phyloP scores from a whole-genome alignment of 2,797 vertebrate genomes.

The Tenualosa thibaudeaui region DNA sequence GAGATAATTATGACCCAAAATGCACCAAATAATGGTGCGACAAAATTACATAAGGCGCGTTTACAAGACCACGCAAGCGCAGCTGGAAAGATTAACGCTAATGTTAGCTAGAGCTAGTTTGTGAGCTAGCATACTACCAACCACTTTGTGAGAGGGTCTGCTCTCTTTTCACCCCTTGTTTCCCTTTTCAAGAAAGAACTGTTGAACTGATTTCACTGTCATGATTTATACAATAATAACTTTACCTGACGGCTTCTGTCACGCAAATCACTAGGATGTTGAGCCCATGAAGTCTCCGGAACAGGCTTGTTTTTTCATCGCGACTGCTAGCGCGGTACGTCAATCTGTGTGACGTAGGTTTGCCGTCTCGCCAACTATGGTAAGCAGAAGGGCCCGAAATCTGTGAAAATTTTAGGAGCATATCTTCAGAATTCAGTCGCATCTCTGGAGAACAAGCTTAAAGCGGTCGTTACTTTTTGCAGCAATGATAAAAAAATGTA shows the following conservation, averaged over 20 bases:
- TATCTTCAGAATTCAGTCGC: not conserved
- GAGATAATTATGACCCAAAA: not conserved
- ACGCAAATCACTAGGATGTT: not conserved
- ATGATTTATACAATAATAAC: not conserved
- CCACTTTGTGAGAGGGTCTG: not conserved
- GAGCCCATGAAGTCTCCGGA: not conserved
- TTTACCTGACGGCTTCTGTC: not conserved
- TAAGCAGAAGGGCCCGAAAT: conserved; percentile 16
- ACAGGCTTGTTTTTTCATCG: not conserved
- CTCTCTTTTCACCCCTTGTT: not conserved
- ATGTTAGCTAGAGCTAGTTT: conserved; percentile 1
- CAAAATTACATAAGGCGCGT: conserved; percentile 51
- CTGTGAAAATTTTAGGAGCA: not conserved
- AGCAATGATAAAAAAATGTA: too few relatives aligned
- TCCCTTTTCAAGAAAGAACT: not conserved
- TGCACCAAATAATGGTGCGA: conserved; percentile 34
- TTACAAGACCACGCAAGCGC: conserved; percentile 41
- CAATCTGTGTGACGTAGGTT: not conserved
- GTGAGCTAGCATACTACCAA: not conserved
- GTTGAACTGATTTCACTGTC: too few relatives aligned
- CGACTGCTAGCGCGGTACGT: not conserved
- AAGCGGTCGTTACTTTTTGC: too few relatives aligned
- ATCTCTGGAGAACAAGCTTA: not conserved
- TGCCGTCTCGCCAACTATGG: not conserved
- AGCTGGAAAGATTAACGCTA: not conserved